Evolutionary conservation across 1,140 invertebrate species (phyloP).

Genomic region (Magallana ariakensis): DNA sequence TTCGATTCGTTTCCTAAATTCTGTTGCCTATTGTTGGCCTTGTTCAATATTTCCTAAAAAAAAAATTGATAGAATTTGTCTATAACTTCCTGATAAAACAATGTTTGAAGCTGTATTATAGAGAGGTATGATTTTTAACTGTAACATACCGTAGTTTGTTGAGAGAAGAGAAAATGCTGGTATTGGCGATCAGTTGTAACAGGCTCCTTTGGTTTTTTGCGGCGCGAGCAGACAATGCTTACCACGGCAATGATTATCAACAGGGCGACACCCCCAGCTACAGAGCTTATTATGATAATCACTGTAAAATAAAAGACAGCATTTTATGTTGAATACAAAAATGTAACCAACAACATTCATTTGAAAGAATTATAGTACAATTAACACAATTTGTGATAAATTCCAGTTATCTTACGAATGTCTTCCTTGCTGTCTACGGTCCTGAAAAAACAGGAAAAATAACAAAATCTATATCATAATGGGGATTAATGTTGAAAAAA

Average conservation of each 20-base stretch:
- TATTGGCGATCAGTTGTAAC: not conserved
- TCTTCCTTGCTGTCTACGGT: too few relatives aligned
- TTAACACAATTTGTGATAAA: too few relatives aligned
- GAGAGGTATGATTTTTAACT: not conserved
- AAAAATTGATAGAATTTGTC: not conserved
- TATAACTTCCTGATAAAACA: too few relatives aligned
- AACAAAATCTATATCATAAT: too few relatives aligned
- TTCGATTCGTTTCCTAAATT: not conserved
- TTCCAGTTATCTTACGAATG: too few relatives aligned
- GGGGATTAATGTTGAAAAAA: too few relatives aligned
- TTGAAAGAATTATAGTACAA: too few relatives aligned
- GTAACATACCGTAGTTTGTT: not conserved
- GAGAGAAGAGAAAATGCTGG: constrained; percentile 21
- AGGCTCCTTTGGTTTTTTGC: constrained; percentile 4
- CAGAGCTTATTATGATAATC: not conserved
- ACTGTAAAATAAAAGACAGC: not conserved
- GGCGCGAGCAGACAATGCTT: not conserved
- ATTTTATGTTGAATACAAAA: too few relatives aligned
- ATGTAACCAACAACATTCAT: too few relatives aligned
- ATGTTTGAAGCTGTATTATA: too few relatives aligned
- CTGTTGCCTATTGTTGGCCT: not conserved
- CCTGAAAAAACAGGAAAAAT: too few relatives aligned
- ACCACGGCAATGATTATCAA: not conserved
- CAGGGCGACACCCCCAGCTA: not conserved
- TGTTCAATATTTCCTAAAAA: not conserved